phyloP scores from a whole-genome alignment of 2,113 vertebrate species.

The Pantherophis guttatus region DNA sequence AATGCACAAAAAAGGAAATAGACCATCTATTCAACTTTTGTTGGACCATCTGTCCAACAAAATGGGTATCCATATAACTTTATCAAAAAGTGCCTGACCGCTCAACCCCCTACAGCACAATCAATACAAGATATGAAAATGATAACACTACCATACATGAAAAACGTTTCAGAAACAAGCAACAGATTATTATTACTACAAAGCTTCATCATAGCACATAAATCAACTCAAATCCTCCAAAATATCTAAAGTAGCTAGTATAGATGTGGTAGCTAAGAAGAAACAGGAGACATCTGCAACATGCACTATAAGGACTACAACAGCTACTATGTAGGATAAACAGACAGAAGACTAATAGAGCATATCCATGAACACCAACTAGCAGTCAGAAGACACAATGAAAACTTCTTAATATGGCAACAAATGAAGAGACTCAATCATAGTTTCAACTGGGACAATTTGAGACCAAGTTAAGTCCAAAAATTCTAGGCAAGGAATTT shows the following conservation, averaged over 20 bases:
- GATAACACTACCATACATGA: not conserved
- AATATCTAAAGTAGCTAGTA: not conserved
- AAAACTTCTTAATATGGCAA: no score
- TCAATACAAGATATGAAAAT: not conserved
- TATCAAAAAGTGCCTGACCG: not conserved
- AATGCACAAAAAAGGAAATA: not conserved
- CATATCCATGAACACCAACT: not conserved
- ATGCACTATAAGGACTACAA: not conserved
- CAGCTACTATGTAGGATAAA: not conserved
- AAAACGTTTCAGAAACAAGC: not conserved
- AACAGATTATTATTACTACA: not conserved
- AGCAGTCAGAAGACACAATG: not conserved
- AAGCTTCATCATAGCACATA: not conserved
- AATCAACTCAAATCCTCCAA: not conserved
- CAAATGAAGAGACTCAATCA: no score
- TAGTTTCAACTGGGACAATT: no score
- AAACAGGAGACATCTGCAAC: not conserved
- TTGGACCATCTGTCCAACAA: not conserved
- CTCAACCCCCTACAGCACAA: not conserved
- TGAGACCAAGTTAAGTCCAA: no score
- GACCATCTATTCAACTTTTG: not conserved
- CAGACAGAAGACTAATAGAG: not conserved
- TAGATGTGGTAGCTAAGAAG: not conserved
- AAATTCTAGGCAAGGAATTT: no score
- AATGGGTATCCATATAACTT: not conserved